A percentile compares a stretch with the other conserved stretches of the same genome.
phyloP scores from a whole-genome alignment of 2,113 vertebrate species.

The Typhlomys cinereus region DNA sequence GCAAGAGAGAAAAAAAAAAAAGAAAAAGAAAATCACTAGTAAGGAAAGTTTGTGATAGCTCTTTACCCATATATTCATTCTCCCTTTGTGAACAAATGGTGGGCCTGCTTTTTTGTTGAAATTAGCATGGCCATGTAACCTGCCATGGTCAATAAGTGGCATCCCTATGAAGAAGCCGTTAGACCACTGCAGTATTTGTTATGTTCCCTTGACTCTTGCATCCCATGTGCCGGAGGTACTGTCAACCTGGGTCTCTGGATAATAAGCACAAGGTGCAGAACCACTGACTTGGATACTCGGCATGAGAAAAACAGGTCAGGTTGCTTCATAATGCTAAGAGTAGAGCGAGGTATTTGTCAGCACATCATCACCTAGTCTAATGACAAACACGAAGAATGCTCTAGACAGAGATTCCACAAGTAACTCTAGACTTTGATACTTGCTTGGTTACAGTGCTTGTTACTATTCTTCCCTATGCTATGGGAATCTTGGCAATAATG shows the following conservation, averaged over 20 bases:
- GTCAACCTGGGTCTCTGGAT: background rate
- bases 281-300: too few relatives aligned
- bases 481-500: too few relatives aligned
- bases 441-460: background rate
- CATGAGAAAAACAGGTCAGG: background rate
- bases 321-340: background rate
- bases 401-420: background rate
- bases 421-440: background rate
- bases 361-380: background rate
- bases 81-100: background rate
- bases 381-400: background rate
- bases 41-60: conserved; percentile 25
- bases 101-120: background rate
- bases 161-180: conserved; percentile 2
- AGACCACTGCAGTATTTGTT: background rate
- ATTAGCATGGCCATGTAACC: background rate
- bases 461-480: background rate
- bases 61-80: background rate
- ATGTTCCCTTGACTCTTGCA: background rate
- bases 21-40: background rate
- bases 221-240: background rate
- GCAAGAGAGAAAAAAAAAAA: too few relatives aligned
- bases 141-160: background rate
- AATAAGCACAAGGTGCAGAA: background rate
- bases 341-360: background rate